These are phyloP conservation scores for Paramormyrops kingsleyae DNA, from an alignment of 2,113 vertebrate species.

Conservation along the genomic window DNA sequence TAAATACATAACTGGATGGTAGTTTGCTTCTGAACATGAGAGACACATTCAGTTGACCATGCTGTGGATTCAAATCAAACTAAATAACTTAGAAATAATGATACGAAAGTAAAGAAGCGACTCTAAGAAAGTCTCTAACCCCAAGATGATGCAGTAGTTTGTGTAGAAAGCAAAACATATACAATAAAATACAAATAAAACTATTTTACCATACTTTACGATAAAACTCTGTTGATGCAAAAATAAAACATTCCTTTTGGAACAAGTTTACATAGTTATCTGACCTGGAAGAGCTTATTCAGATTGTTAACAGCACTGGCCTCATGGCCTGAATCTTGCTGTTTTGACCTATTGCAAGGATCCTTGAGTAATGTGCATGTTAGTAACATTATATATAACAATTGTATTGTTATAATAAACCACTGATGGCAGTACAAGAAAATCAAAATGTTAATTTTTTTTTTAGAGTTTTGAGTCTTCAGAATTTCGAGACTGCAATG, in stretches of 20 bases:
- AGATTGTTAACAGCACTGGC: slow-evolving; percentile 34
- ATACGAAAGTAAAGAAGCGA: not conserved
- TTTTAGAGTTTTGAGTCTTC: not conserved
- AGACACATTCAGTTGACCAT: not conserved
- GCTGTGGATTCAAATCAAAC: not conserved
- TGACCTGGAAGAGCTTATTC: slow-evolving; percentile 52
- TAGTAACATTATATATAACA: not conserved
- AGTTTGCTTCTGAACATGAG: slow-evolving; percentile 7
- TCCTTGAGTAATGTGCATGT: not conserved
- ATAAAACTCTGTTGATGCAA: slow-evolving; percentile 41
- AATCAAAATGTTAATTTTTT: not conserved
- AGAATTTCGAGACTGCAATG: not conserved
- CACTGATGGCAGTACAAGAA: not conserved
- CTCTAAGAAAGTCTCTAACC: slow-evolving; percentile 1
- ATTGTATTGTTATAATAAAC: slow-evolving; percentile 6
- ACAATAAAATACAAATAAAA: slow-evolving; percentile 39
- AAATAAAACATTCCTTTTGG: slow-evolving; percentile 41
- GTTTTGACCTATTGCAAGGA: slow-evolving; percentile 29
- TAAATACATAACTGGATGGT: not conserved
- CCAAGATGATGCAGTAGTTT: slow-evolving; percentile 33
- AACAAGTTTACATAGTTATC: slow-evolving; percentile 37
- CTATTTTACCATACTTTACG: slow-evolving; percentile 35
- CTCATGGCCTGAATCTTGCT: slow-evolving; percentile 29
- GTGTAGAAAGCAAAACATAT: slow-evolving; percentile 27
- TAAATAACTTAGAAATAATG: slow-evolving; percentile 20